A percentile compares a stretch with the other conserved stretches of the same genome.
These are phyloP conservation scores for Balanococcus diminutus DNA, from an alignment of 2,888 invertebrate species.

Conservation along the genomic window DNA sequence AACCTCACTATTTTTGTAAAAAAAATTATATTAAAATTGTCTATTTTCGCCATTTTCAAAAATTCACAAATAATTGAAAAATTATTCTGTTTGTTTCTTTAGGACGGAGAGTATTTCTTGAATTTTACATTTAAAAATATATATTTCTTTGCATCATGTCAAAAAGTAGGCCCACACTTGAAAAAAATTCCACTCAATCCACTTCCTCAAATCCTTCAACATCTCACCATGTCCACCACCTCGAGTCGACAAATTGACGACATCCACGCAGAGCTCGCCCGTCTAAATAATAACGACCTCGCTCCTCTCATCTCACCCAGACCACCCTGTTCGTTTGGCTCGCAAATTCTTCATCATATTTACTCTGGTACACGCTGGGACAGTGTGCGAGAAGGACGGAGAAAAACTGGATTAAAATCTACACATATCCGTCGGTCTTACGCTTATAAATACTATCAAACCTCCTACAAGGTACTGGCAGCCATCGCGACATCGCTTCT, in stretches of 20 bases:
- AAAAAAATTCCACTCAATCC: background rate
- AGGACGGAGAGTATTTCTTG: too few relatives aligned
- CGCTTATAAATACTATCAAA: background rate
- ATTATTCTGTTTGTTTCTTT: too few relatives aligned
- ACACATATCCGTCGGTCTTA: background rate
- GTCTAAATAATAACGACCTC: background rate
- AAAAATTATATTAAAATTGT: too few relatives aligned
- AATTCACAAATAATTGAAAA: too few relatives aligned
- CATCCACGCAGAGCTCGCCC: background rate
- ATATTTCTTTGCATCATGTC: too few relatives aligned
- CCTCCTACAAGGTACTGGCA: background rate
- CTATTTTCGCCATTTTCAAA: too few relatives aligned
- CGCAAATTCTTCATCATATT: constrained; percentile 10
- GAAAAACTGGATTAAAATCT: constrained; percentile 22
- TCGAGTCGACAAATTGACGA: background rate
- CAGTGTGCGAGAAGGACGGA: background rate
- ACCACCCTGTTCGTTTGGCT: constrained; percentile 3
- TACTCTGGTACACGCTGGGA: background rate
- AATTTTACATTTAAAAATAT: too few relatives aligned
- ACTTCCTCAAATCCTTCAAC: background rate
- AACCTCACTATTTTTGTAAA: too few relatives aligned
- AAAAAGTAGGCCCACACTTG: too few relatives aligned
- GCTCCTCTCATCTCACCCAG: background rate
- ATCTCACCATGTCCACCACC: background rate
- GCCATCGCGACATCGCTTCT: constrained; percentile 26